These are phyloP conservation scores for Tridacna gigas DNA, from an alignment of 2,888 invertebrate genomes.

Conservation along the genomic window DNA sequence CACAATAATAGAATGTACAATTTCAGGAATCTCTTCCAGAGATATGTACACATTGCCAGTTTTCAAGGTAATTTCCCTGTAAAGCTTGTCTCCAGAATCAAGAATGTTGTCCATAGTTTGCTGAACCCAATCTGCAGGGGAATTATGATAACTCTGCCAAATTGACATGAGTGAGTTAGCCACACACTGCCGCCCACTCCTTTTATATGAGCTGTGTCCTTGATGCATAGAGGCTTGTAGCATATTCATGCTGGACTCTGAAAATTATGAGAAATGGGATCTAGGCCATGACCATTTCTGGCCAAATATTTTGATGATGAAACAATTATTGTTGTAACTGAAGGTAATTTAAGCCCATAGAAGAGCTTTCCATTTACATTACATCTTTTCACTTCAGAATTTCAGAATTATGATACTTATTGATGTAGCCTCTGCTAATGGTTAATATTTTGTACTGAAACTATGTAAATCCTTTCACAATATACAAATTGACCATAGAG, in stretches of 20 bases:
- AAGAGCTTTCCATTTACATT: not conserved
- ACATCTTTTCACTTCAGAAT: not conserved
- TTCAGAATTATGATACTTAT: not conserved
- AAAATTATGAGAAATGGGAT: not conserved
- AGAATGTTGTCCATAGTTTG: not conserved
- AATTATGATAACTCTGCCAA: not conserved
- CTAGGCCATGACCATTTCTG: not conserved
- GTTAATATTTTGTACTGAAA: no score
- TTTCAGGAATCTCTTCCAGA: conserved; percentile 1
- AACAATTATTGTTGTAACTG: no score
- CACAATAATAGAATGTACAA: not conserved
- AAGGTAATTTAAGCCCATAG: not conserved
- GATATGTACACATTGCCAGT: not conserved
- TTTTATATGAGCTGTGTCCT: not conserved
- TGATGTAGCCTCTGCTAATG: not conserved
- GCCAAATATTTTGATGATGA: not conserved
- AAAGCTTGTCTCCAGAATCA: not conserved
- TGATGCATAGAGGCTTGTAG: not conserved
- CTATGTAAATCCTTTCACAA: no score
- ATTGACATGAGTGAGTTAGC: not conserved
- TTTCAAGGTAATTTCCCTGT: not conserved
- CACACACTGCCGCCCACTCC: conserved; percentile 8
- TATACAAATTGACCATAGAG: no score
- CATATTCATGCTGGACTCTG: conserved; percentile 8
- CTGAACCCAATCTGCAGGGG: not conserved